Percentiles rank a stretch among this genome's conserved stretches.
phyloP scores from a whole-genome alignment of 2,113 vertebrate species.

The Leptocoma aspasia region DNA sequence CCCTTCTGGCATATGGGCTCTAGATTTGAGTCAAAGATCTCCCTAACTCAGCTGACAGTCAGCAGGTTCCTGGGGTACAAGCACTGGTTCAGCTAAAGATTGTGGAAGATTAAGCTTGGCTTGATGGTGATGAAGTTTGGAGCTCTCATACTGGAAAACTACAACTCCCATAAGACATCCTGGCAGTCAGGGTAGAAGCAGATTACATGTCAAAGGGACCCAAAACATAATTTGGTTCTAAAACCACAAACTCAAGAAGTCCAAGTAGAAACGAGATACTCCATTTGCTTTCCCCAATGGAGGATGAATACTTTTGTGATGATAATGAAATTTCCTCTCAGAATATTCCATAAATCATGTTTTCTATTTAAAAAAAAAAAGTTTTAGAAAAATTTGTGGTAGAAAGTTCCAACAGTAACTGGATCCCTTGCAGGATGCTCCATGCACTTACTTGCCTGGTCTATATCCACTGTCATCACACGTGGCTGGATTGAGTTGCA shows the following conservation, averaged over 20 bases:
- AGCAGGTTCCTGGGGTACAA: not conserved
- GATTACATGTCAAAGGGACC: not conserved
- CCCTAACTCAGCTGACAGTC: not conserved
- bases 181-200: not conserved
- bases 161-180: not conserved
- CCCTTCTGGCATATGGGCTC: not conserved
- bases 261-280: conserved; percentile 4
- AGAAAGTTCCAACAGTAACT: not conserved
- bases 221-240: not conserved
- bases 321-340: not conserved
- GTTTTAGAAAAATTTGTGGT: not conserved
- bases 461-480: not conserved
- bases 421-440: not conserved
- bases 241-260: not conserved
- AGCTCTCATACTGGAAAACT: not conserved
- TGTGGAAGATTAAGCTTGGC: not conserved
- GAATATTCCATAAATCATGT: not conserved
- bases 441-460: not conserved
- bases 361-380: not conserved
- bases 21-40: not conserved
- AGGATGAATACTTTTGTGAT: not conserved
- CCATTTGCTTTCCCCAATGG: not conserved
- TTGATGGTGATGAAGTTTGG: not conserved
- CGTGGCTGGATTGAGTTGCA: not conserved
- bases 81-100: not conserved